Conservation (phyloP, 2,113 vertebrate species). For the Xiphophorus couchianus region DNA sequence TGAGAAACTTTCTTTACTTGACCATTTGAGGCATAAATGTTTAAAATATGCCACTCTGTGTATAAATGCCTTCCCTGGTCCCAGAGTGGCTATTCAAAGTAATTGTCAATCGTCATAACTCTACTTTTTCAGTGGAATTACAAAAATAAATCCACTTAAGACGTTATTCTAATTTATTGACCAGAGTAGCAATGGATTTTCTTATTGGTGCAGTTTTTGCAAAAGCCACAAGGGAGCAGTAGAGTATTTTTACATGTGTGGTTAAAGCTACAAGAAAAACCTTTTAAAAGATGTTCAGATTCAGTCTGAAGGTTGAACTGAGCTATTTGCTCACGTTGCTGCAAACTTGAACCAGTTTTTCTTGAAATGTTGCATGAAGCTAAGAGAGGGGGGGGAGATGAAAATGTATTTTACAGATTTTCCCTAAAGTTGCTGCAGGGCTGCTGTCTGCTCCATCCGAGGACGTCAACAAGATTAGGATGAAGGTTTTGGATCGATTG, state of each 20-base stretch:
- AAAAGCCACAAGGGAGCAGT: conserved; percentile 55
- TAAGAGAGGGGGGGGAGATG: neutral
- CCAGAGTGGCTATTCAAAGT: neutral
- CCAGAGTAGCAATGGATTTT: too few species aligned
- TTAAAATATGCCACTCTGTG: neutral
- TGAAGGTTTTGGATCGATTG: conserved; percentile 58
- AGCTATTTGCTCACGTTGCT: neutral
- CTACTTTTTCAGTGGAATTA: neutral
- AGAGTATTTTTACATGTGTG: conserved; percentile 21
- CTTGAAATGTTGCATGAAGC: neutral
- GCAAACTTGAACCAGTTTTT: conserved; percentile 4
- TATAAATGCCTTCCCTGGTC: neutral
- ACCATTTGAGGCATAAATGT: too few species aligned
- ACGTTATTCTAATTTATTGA: too few species aligned
- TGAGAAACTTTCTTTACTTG: too few species aligned
- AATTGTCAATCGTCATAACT: neutral
- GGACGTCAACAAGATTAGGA: conserved; percentile 69
- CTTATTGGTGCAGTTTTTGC: conserved; percentile 11
- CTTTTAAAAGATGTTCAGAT: neutral
- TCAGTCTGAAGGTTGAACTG: neutral
- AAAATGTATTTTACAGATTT: conserved; percentile 24
- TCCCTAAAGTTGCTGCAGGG: conserved; percentile 52
- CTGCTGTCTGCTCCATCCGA: conserved; percentile 45
- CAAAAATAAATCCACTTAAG: neutral
- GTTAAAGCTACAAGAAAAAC: conserved; percentile 6